These are phyloP conservation scores for Oryzias dopingdopingensis DNA, from an alignment of 2,797 vertebrate species.

Conservation along the genomic window DNA sequence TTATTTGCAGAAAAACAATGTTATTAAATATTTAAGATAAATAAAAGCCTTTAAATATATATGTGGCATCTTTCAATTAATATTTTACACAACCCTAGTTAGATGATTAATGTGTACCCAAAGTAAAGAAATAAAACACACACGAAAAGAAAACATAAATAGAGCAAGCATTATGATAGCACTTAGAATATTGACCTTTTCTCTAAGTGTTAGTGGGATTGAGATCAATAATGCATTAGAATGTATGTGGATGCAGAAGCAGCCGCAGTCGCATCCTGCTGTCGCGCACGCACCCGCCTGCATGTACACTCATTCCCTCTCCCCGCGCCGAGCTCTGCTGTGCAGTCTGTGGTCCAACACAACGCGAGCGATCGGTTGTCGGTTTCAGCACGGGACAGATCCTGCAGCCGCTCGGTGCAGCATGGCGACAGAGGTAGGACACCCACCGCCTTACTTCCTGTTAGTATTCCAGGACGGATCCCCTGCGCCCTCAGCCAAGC, in stretches of 20 bases:
- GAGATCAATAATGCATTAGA: neutral
- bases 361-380: conserved; percentile 49
- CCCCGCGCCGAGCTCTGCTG: conserved; percentile 29
- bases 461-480: neutral
- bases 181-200: neutral
- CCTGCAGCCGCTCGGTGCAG: conserved; percentile 60
- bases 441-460: neutral
- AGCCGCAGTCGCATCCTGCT: conserved; percentile 11
- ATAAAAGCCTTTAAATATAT: no score
- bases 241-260: conserved; percentile 13
- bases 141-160: neutral
- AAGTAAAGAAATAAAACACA: no score
- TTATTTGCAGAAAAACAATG: no score
- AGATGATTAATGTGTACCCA: no score
- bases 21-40: no score
- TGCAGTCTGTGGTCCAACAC: conserved; percentile 52
- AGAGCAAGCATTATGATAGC: neutral
- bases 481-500: conserved; percentile 2
- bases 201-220: no score
- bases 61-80: no score
- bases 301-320: conserved; percentile 32
- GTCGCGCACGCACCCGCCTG: conserved; percentile 21
- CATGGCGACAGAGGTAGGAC: conserved; percentile 83
- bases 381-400: conserved; percentile 65
- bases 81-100: no score